Percentiles rank a stretch among this genome's conserved stretches.
These are phyloP conservation scores for Sycophaga agraensis DNA, from an alignment of 1,140 invertebrate species.

Conservation along the genomic window DNA sequence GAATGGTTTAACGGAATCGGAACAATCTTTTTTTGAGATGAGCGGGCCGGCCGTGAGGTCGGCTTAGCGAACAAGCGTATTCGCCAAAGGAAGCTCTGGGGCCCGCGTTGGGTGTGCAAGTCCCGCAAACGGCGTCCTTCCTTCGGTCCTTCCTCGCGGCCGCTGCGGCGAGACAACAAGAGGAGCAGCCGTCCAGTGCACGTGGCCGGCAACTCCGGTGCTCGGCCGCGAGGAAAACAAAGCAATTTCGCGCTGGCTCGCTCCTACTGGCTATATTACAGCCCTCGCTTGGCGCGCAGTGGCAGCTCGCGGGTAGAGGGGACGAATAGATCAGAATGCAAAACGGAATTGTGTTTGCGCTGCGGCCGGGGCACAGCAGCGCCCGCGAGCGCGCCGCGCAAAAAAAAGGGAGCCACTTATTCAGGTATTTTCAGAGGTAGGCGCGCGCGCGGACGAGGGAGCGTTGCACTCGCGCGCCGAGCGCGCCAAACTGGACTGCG, in stretches of 20 bases:
- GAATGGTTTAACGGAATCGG: too few relatives aligned
- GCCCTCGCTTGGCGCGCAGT: too few relatives aligned
- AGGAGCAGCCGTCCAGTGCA: neutral
- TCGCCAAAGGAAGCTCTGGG: too few relatives aligned
- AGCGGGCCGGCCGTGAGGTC: too few relatives aligned
- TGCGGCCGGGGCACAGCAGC: neutral
- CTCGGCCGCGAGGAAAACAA: slow-evolving; percentile 19
- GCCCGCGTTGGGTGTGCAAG: too few relatives aligned
- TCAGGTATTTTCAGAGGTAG: slow-evolving; percentile 24
- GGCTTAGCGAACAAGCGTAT: too few relatives aligned
- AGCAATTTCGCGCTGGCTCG: slow-evolving; percentile 23
- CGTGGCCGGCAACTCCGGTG: neutral
- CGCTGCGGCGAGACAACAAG: too few relatives aligned
- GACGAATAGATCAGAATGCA: slow-evolving; percentile 26
- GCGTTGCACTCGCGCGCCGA: too few relatives aligned
- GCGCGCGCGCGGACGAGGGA: neutral
- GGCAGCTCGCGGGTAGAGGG: neutral
- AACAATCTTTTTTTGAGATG: too few relatives aligned
- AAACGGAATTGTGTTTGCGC: slow-evolving; percentile 30
- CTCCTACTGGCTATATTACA: neutral
- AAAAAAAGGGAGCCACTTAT: slow-evolving; percentile 21
- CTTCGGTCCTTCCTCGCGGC: too few relatives aligned
- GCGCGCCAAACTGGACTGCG: too few relatives aligned
- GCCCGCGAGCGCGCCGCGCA: neutral
- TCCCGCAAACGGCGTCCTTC: too few relatives aligned